phyloP scores from a whole-genome alignment of 2,113 vertebrate genomes.

The Saguinus midas region DNA sequence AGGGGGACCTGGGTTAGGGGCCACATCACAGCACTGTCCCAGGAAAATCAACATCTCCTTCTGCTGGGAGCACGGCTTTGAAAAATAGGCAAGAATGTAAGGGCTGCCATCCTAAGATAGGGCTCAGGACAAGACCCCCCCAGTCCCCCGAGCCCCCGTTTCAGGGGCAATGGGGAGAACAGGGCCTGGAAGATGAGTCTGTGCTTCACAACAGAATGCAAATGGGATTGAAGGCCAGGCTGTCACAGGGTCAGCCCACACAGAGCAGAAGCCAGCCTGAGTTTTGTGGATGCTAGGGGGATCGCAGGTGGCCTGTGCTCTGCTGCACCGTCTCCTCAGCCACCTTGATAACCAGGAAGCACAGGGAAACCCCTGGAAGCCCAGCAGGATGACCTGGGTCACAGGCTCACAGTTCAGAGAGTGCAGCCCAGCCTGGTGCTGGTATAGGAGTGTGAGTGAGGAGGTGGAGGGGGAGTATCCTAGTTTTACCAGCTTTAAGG shows the following conservation, averaged over 20 bases:
- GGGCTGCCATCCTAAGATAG: not conserved
- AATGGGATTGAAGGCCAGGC: not conserved
- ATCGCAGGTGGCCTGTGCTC: rapidly evolving
- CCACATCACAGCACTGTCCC: not conserved
- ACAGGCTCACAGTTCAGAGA: not conserved
- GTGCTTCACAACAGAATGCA: not conserved
- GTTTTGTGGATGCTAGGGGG: not conserved
- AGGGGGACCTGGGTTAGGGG: not conserved
- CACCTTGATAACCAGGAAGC: not conserved
- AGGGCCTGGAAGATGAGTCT: not conserved
- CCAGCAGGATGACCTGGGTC: not conserved
- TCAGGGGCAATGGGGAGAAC: not conserved
- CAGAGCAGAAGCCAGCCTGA: rapidly evolving
- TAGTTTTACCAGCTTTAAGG: not conserved
- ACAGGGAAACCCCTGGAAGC: not conserved
- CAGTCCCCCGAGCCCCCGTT: not conserved
- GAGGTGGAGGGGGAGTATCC: no score
- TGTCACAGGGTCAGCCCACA: not conserved
- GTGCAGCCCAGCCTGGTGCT: not conserved
- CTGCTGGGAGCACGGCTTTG: not conserved
- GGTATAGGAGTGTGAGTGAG: not conserved
- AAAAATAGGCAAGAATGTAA: not conserved
- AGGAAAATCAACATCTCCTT: not conserved
- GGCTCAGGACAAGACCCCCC: not conserved
- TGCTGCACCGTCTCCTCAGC: not conserved